Evolutionary conservation across 1,140 invertebrate species (phyloP).

Genomic region (Zaprionus kolodkinae): DNA sequence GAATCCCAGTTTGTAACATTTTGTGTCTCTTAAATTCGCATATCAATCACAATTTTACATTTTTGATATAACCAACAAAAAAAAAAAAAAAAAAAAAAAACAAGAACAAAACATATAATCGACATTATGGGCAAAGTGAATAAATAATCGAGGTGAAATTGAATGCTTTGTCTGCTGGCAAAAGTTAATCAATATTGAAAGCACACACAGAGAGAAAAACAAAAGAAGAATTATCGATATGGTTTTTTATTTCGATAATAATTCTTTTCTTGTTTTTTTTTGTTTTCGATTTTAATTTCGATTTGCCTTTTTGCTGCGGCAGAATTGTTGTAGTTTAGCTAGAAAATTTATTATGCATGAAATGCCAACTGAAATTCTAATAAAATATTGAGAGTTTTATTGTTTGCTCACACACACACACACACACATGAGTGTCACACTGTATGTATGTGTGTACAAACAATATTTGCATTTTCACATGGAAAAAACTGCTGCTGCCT

Average conservation of each 20-base stretch:
- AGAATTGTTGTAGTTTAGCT: constrained; percentile 33
- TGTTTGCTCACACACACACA: constrained; percentile 46
- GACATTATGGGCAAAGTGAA: not conserved
- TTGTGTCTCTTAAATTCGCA: not conserved
- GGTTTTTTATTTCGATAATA: not conserved
- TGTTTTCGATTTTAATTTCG: not conserved
- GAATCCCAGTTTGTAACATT: not conserved
- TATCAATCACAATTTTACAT: not conserved
- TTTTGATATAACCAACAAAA: not conserved
- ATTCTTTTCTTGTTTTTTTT: constrained; percentile 11
- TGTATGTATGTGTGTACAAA: constrained; percentile 7
- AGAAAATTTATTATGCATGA: constrained; percentile 74
- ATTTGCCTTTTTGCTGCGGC: constrained; percentile 7
- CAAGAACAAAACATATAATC: not conserved
- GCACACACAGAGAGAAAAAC: not conserved
- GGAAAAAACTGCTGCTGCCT: constrained; percentile 48
- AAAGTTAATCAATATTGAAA: constrained; percentile 27
- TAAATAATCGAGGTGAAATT: constrained; percentile 9
- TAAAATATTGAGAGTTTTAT: constrained; percentile 82
- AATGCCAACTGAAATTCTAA: constrained; percentile 71
- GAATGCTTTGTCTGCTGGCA: constrained; percentile 1
- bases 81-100: too few species aligned
- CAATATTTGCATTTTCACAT: constrained; percentile 56
- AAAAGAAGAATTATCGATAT: constrained; percentile 12
- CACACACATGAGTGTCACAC: constrained; percentile 1